These are phyloP conservation scores for Clarias fuscus DNA, from an alignment of 2,797 vertebrate genomes.

Conservation along the genomic window DNA sequence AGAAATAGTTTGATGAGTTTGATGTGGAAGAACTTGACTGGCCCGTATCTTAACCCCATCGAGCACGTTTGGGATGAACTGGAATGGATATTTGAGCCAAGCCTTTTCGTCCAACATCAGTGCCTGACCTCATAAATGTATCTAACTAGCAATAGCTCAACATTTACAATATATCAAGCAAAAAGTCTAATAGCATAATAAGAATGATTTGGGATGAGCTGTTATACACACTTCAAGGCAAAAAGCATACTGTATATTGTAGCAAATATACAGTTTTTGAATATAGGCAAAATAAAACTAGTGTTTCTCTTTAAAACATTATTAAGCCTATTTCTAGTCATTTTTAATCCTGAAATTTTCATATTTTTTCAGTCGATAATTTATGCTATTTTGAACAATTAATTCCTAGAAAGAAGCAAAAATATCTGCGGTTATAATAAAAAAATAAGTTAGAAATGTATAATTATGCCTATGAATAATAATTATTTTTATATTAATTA, in stretches of 20 bases:
- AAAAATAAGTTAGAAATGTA: neutral
- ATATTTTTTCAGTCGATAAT: too few relatives aligned
- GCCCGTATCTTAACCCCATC: too few relatives aligned
- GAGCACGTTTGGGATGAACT: too few relatives aligned
- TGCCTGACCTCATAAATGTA: neutral
- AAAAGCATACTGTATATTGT: neutral
- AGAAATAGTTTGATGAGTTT: too few relatives aligned
- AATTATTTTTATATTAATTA: neutral
- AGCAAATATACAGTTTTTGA: neutral
- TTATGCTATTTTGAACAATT: neutral
- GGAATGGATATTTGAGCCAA: too few relatives aligned
- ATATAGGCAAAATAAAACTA: neutral
- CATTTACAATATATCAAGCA: neutral
- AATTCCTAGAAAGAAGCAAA: neutral
- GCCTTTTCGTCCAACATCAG: too few relatives aligned
- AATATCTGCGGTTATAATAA: neutral
- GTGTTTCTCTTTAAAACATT: neutral
- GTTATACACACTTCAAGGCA: neutral
- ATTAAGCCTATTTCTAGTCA: neutral
- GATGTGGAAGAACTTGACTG: too few relatives aligned
- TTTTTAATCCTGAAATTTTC: neutral
- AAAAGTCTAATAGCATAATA: neutral
- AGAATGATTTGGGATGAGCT: neutral
- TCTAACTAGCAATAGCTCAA: neutral
- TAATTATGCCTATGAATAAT: neutral